Base-by-base conservation (phyloP, 2,888 invertebrate species). In the Orthosia incerta region DNA sequence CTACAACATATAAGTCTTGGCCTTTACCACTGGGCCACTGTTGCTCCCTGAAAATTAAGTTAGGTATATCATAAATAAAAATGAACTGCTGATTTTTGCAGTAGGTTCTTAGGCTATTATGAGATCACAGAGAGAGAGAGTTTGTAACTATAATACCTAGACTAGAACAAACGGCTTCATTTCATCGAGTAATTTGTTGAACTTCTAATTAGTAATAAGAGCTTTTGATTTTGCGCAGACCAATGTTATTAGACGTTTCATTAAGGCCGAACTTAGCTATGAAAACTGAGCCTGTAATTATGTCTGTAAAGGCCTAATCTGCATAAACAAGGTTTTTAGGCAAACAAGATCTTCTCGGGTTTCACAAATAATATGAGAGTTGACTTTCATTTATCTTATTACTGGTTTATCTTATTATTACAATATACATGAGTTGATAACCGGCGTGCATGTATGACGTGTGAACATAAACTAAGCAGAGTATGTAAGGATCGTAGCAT, bases 241-340 rank as follows among this genome's bases (percentile, higher is more conserved):
- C 67, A 51, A 39, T 65, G 23, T 65, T 69, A 69, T 65, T 69
- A 75, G 48, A 55, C 20, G 45, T 16, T 59, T 57, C 18, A 48
- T 70, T 70, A 66, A n/a, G 13, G 48, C 31, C 13, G 12, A 57
- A 62, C 64, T 79, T 64, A 31, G 51, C 56, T 64, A 31, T 18
- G 71, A 64, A 80, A 72, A 50, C 46, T 26, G 31, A 76, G 26
- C 26, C 50, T 53, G 61, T 80, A 68, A 72, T 80, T 71, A 65
- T 39, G 11, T 59, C 31, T 72, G 3, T 20, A 26, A 18, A 39
- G 26, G 4, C 20, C 50, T 23, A 68, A 65, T 69, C 57, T 65
- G 57, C 50, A n/a, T 7, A 67, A 55, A 69, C 45, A 51, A 67
- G 57, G 23, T 57, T 53, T 60, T 57, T 53, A 46, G 23, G 46